Conservation (phyloP, 2,797 vertebrate genomes). For the Lacerta viridis region DNA sequence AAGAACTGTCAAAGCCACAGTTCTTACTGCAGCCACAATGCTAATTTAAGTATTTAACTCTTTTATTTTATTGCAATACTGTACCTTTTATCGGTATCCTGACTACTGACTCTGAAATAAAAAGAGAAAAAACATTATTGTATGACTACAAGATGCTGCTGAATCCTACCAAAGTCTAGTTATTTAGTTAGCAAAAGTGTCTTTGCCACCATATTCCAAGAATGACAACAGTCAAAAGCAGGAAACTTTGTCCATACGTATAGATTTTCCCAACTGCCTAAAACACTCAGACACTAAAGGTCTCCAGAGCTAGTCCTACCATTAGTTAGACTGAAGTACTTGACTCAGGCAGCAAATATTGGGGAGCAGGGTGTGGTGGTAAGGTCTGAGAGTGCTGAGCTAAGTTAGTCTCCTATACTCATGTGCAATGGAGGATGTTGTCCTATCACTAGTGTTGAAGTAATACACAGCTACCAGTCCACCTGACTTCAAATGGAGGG, state of each 20-base stretch:
- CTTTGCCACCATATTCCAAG: background rate
- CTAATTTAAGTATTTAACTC: background rate
- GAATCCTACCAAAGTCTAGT: background rate
- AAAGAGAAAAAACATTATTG: background rate
- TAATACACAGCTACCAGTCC: no score
- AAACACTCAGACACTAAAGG: background rate
- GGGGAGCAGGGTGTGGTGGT: no score
- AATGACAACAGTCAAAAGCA: background rate
- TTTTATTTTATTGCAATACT: background rate
- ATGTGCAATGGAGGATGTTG: no score
- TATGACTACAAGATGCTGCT: background rate
- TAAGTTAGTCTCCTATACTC: no score
- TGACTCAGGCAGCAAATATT: no score
- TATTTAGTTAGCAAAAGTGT: background rate
- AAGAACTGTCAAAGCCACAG: background rate
- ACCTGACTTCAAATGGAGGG: no score
- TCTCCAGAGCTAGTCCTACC: background rate
- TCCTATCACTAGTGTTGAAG: no score
- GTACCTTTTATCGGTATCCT: conserved; percentile 17
- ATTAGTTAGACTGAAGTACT: no score
- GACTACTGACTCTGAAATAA: background rate
- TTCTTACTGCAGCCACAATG: background rate
- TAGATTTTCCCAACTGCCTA: background rate
- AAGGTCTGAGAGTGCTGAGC: no score
- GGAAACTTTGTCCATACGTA: background rate